Conservation (phyloP, 2,888 invertebrate genomes). For the Xestia xanthographa region DNA sequence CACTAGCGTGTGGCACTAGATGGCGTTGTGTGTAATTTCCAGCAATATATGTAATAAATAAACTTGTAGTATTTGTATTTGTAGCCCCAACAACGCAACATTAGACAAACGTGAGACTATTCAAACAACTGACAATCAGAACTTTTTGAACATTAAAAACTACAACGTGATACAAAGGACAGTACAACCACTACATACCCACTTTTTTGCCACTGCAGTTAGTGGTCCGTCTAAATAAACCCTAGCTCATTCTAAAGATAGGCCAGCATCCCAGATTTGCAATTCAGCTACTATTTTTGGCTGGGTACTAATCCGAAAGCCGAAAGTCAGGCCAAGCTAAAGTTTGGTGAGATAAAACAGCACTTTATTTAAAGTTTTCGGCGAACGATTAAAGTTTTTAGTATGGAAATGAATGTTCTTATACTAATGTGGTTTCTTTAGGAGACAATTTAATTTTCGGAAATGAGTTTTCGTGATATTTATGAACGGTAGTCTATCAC, state of each 20-base stretch:
- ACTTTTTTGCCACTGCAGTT: not conserved
- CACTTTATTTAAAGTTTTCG: conserved; percentile 49
- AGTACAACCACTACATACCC: not conserved
- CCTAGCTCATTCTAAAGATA: conserved; percentile 34
- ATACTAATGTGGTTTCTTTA: conserved; percentile 30
- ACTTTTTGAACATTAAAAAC: too few species aligned
- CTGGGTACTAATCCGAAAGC: conserved; percentile 22
- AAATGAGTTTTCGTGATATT: conserved; percentile 34
- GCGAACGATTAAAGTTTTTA: conserved; percentile 47
- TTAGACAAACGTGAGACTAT: too few species aligned
- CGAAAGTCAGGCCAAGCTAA: conserved; percentile 24
- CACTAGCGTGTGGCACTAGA: too few species aligned
- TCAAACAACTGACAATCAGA: too few species aligned
- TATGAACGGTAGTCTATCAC: not conserved
- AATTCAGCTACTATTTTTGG: conserved; percentile 47
- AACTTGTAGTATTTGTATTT: too few species aligned
- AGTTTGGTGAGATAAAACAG: conserved; percentile 45
- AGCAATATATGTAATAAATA: too few species aligned
- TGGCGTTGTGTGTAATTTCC: too few species aligned
- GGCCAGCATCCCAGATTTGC: conserved; percentile 26
- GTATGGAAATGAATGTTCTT: conserved; percentile 34
- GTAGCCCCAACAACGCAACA: too few species aligned
- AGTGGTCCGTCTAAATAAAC: not conserved
- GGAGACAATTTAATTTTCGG: conserved; percentile 26
- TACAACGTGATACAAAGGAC: too few species aligned